Base-by-base conservation (phyloP, 2,113 vertebrate genomes). In the Mystacornis crossleyi region DNA sequence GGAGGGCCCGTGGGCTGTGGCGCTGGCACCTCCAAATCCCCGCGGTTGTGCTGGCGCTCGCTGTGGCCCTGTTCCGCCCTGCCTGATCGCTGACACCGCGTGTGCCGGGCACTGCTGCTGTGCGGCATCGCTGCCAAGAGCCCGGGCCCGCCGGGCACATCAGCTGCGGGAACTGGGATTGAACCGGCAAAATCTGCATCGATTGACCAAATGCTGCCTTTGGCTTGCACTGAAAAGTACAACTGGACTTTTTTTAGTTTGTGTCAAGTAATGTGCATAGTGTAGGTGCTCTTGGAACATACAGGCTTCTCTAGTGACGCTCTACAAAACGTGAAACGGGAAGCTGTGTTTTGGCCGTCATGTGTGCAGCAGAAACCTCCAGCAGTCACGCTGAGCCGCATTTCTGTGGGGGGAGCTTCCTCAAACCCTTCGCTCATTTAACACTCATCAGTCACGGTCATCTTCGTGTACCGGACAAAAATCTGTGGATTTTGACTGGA, bases 81-180 rank as follows among this genome's bases (percentile, higher is more conserved):
- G 45, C 1, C 8, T 0, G 18, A 1, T 1, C 0, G 12, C 21
- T 3, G 72, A 2, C 48, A 5, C 62, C 6, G 12, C 48, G 21
- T 3, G 66, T 4, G 62, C 5, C 16, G 11, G 81, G 31, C 20
- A 0, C 4, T 1, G 3, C 36, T 4, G 60, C 48, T 7, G 26
- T 2, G 3, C 60, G 2, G 48, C 9, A 0, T 5, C 13, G 1
- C 12, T n/a, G 33, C 47, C 50, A 0, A 1, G 42, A 1, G 45
- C 62, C 6, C 18, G 74, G 24, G 53, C 34, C 36, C 26, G 11
- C 70, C 6, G 73, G 48, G n/a, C 14, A 0, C 11, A 1, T 4
- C 10, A 0, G 2, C 31, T 3, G 16, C 0, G 4, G 36, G 12
- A 5, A 0, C 26, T 3, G 79, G 14, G 2, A 26, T 14, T 2